Evolutionary conservation across 2,888 invertebrate genomes (phyloP).

Genomic region (Alviniconcha strummeri): DNA sequence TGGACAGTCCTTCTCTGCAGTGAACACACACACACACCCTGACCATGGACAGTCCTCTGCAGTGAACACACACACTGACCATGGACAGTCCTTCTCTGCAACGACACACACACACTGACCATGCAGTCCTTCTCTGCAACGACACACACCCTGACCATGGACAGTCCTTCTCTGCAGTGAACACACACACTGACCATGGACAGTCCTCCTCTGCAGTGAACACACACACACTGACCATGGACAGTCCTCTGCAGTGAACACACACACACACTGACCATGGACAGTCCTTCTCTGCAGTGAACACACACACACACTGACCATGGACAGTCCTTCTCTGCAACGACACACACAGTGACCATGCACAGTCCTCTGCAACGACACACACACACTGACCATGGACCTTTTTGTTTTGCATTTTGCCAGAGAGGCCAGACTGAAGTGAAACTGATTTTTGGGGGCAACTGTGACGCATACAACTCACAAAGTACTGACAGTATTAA

Average conservation of each 20-base stretch:
- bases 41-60: background rate
- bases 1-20: background rate
- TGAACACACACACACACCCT: background rate
- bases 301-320: background rate
- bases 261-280: background rate
- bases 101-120: background rate
- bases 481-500: too few relatives aligned
- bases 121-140: background rate
- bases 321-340: background rate
- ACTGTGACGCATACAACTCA: too few relatives aligned
- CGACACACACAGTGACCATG: background rate
- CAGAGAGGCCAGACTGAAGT: too few relatives aligned
- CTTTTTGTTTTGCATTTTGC: too few relatives aligned
- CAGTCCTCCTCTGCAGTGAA: background rate
- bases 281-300: too few relatives aligned
- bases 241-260: background rate
- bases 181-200: background rate
- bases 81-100: background rate
- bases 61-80: background rate
- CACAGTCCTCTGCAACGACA: background rate
- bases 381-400: too few relatives aligned
- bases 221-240: background rate
- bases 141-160: background rate
- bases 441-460: too few relatives aligned
- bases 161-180: too few relatives aligned